Evolutionary conservation across 2,113 vertebrate species (phyloP), one percentile per base, ranked within the genome.

Genomic region (Scortum barcoo): DNA sequence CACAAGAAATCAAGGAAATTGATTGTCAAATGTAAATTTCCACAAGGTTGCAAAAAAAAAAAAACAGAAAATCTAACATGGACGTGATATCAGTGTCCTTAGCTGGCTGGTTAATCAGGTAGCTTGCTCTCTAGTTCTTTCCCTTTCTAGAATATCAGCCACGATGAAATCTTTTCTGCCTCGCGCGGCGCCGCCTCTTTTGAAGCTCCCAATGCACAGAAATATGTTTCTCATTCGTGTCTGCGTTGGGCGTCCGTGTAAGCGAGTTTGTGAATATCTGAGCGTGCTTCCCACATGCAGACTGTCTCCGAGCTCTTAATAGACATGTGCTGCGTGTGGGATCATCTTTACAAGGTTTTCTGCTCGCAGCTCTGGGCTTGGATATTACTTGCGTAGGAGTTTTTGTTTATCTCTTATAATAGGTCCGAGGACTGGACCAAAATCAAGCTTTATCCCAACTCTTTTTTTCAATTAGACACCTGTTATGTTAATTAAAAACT

Each of bases 251-350:
- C 22, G 53, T 68, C 28, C 28, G 69, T 82, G 76, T 46, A 40
- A 71, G 36, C 11, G 66, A 57, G 63, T 84, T 40, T 84, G 57
- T 76, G 71, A 58, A 42, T 36, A 36, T 86, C 63, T 61, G 42
- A 76, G 60, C 51, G 62, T 51, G 22, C 88, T 83, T 89, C 91
- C 91, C 88, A 90, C 92, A 83, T 78, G 50, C 83, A 87, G 82
- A 92, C 76, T 78, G 80, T 87, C 87, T 90, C 76, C 2, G 3
- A 46, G 76, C 83, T 86, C 74, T 81, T 88, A 86, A 90, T 89
- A 91, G 86, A 84, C 72, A 65, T 44, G 56, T 42, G 80, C 78
- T 65, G 67, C 2, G 26, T 82, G 90, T 88, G 80, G 89, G 90
- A 78, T 82, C 71, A 51, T 78, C 77, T 84, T 80, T 81, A 51